These are phyloP conservation scores for Limnephilus rhombicus DNA, from an alignment of 2,888 invertebrate species.

Conservation along the genomic window DNA sequence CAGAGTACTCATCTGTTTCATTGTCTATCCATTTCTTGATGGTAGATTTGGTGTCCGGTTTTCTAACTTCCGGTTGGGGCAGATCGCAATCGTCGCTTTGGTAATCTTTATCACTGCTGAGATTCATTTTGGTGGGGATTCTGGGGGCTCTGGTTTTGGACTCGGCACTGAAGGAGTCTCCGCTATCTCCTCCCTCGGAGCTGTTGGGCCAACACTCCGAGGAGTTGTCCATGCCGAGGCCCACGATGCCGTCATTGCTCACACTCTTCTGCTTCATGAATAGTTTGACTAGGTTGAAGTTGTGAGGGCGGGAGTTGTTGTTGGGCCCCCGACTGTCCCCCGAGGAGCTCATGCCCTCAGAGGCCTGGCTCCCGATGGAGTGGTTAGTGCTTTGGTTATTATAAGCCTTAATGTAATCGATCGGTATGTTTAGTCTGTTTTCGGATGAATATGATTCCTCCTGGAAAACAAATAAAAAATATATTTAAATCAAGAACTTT, in stretches of 20 bases:
- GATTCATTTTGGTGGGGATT: slow-evolving; percentile 64
- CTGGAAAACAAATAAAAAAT: slow-evolving; percentile 68
- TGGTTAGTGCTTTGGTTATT: slow-evolving; percentile 67
- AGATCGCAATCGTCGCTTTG: slow-evolving; percentile 69
- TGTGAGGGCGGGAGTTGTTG: slow-evolving; percentile 81
- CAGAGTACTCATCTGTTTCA: slow-evolving; percentile 66
- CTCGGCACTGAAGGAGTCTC: slow-evolving; percentile 78
- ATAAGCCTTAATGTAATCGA: slow-evolving; percentile 74
- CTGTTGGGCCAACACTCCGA: slow-evolving; percentile 89
- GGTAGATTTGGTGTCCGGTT: slow-evolving; percentile 69
- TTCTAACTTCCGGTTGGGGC: slow-evolving; percentile 62
- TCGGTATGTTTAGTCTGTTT: slow-evolving; percentile 74
- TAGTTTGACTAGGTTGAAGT: slow-evolving; percentile 90
- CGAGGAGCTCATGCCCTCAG: slow-evolving; percentile 77
- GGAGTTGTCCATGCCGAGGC: slow-evolving; percentile 85
- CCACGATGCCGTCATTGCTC: slow-evolving; percentile 86
- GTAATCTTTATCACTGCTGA: slow-evolving; percentile 69
- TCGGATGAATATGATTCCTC: slow-evolving; percentile 76
- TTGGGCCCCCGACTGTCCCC: slow-evolving; percentile 76
- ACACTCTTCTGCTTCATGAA: slow-evolving; percentile 94
- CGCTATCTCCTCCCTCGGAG: slow-evolving; percentile 80
- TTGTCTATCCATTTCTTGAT: slow-evolving; percentile 66
- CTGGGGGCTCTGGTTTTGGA: slow-evolving; percentile 68
- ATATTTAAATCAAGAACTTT: neutral
- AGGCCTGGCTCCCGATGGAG: slow-evolving; percentile 73